phyloP scores from a whole-genome alignment of 2,113 vertebrate species.

The Gasterosteus aculeatus region DNA sequence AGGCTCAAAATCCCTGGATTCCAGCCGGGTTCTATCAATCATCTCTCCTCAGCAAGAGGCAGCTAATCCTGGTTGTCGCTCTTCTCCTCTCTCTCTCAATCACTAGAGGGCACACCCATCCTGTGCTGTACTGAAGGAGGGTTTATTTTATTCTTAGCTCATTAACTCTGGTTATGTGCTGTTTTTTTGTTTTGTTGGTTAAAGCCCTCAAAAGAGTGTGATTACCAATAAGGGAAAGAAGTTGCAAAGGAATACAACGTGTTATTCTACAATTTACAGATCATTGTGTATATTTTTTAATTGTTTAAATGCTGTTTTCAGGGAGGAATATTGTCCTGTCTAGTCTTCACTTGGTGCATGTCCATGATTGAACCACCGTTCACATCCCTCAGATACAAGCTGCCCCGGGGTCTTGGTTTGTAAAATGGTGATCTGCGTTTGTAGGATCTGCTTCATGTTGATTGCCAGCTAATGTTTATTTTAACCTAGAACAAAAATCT shows the following conservation, averaged over 20 bases:
- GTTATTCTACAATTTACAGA: not conserved
- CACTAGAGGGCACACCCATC: slow-evolving; percentile 53
- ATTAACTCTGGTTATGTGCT: not conserved
- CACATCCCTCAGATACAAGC: slow-evolving; percentile 13
- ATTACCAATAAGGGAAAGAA: slow-evolving; percentile 83
- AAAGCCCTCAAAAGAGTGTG: slow-evolving; percentile 82
- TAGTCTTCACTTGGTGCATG: slow-evolving; percentile 78
- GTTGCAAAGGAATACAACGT: slow-evolving; percentile 66
- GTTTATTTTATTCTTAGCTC: too few relatives aligned
- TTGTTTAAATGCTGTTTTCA: slow-evolving; percentile 81
- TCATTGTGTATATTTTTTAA: not conserved
- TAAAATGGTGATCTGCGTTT: slow-evolving; percentile 74
- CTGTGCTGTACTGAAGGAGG: not conserved
- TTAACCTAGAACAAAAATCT: not conserved
- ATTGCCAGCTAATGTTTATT: not conserved
- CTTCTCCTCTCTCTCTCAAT: slow-evolving; percentile 28
- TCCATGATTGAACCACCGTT: slow-evolving; percentile 79
- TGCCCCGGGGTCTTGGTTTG: slow-evolving; percentile 81
- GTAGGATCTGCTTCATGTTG: slow-evolving; percentile 25
- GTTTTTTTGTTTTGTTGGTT: not conserved
- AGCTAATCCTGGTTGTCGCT: slow-evolving; percentile 58
- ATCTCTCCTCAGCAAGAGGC: not conserved
- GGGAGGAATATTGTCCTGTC: slow-evolving; percentile 51
- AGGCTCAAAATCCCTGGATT: not conserved
- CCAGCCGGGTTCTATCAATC: not conserved